These are phyloP conservation scores for Choloepus didactylus DNA, from an alignment of 2,797 vertebrate species.

Conservation along the genomic window DNA sequence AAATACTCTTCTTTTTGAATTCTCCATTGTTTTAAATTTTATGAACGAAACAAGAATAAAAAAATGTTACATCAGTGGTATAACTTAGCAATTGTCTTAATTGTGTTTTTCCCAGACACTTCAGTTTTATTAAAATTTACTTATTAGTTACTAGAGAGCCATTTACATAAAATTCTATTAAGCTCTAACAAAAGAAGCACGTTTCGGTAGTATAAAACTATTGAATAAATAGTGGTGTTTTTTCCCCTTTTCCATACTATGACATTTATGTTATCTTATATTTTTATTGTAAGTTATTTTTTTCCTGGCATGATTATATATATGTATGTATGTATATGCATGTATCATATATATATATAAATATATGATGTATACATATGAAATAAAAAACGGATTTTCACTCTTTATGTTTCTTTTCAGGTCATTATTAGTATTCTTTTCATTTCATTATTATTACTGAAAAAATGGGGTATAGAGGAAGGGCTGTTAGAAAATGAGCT, in stretches of 20 bases:
- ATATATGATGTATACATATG: neutral
- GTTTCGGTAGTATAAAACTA: neutral
- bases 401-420: neutral
- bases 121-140: neutral
- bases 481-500: neutral
- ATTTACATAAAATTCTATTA: neutral
- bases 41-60: neutral
- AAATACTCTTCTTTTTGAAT: neutral
- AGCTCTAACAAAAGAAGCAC: neutral
- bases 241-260: neutral
- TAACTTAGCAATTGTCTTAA: neutral
- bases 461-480: neutral
- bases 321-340: too few relatives aligned
- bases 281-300: neutral
- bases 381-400: neutral
- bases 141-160: neutral
- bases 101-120: neutral
- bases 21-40: neutral
- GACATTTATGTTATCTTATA: neutral
- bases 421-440: neutral
- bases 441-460: neutral
- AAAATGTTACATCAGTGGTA: neutral
- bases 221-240: neutral
- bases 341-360: too few relatives aligned
- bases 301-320: neutral